Evolutionary conservation across 37 sponge, comb jelly and placozoan species (phyloP), one percentile per base, ranked within the genome.

Genomic region (Haliclona indistincta): DNA sequence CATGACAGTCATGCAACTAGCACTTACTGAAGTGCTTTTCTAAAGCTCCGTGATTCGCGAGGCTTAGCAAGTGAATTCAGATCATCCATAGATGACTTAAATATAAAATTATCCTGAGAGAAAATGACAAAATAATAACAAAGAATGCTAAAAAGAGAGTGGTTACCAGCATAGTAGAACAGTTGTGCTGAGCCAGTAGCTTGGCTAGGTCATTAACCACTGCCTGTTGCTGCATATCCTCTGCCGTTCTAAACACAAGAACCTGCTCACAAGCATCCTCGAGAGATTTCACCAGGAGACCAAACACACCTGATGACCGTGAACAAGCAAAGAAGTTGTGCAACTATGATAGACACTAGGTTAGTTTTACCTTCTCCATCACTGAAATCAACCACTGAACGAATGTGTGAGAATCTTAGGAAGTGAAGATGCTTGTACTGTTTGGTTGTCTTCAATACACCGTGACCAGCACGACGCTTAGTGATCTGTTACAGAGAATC

Each of bases 201-300:
- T 47, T 80, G 42, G 83, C 56, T 1, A 82, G 56, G 20, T 74
- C 67, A 38, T 74, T 39, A 22, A 74, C 26, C 0, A 73, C 47
- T 28, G 73, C 83, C 15, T 10, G 15, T 15, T 47, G 10, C 51
- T 34, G n/a, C 52, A 54, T 69, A 28, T 65, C 67, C 28, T 69
- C 63, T 3, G 63, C 15, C 17, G 82, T 61, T 15, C 74, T 43
- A 52, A 94, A 94, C 11, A 82, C 76, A 30, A 86, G 70, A 10
- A 94, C 71, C 63, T 82, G 90, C 76, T 94, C 94, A 54, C 77
- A 67, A 1, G 76, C 76, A 38, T 94, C 94, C 15, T 75, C 71
- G 6, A 88, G 76, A 67, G 76, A 94, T 23, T 67, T 77, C 4
- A 82, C 69, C 68, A 94, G 73, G 23, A 94, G 51, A 22, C 92